Base-by-base conservation (phyloP, 2,888 invertebrate genomes). In the Marronus borbonicus region DNA sequence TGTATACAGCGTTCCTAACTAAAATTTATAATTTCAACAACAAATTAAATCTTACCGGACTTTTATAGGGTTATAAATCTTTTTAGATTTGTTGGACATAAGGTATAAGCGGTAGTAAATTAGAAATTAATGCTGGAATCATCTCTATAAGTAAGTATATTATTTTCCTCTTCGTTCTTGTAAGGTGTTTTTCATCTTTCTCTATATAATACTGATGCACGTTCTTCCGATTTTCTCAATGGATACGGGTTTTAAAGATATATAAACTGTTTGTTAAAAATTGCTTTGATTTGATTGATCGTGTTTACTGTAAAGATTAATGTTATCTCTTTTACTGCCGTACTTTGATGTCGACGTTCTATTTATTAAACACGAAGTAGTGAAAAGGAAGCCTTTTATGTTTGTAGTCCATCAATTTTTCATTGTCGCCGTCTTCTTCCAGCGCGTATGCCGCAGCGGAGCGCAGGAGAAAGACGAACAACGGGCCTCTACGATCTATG, bases 331-430 rank as follows among this genome's bases (percentile, higher is more conserved):
- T 76, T 72, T 64, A 66, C 52, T 64, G 70, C 72, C 44, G 50
- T 66, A 70, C 79, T 79, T 79, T 79, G 79, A 79, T 72, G 76
- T 79, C 72, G 79, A 79, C 79, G 72, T 76, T 72, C 62, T 79
- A 76, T 79, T 79, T 79, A 79, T 79, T 79, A 79, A 79, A 79
- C 79, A 79, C 65, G 72, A 66, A 72, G 78, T 65, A 74, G 72
- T 72, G 78, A 78, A 78, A 78, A 69, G 78, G 78, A 72, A 70
- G 74, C 68, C 78, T 78, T 78, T 78, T 78, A 78, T 78, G 68
- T 78, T 78, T 74, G 78, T 74, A 75, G 75, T 76, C 76, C 62
- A 78, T 78, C 78, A 78, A 78, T 78, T 75, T 78, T 72, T 72
- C 78, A 72, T 78, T 66, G 52, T 24, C 65, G 36, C 50, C 50